Evolutionary conservation across 2,888 invertebrate species (phyloP).

Genomic region (Serrognathus titanus): DNA sequence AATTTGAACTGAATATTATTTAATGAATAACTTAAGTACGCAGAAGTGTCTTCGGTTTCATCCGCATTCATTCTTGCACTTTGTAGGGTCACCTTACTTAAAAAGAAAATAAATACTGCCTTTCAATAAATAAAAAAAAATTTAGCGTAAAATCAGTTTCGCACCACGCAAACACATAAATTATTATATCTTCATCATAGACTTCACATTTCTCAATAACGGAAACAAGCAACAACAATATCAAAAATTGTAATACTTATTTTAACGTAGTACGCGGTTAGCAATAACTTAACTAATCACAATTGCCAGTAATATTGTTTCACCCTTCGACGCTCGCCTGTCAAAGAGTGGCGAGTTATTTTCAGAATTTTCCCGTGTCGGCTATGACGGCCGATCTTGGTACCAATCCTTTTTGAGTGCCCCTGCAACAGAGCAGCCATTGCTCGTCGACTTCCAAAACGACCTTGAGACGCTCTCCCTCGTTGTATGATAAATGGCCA

Average conservation of each 20-base stretch:
- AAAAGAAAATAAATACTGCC: too few relatives aligned
- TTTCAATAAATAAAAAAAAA: too few relatives aligned
- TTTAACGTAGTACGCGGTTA: background rate
- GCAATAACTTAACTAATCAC: constrained; percentile 17
- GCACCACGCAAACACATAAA: background rate
- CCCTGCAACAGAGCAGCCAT: constrained; percentile 71
- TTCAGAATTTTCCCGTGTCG: constrained; percentile 39
- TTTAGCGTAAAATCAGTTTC: too few relatives aligned
- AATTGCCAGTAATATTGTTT: constrained; percentile 12
- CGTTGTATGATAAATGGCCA: constrained; percentile 73
- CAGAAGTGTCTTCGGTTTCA: too few relatives aligned
- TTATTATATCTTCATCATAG: constrained; percentile 1
- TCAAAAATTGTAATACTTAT: constrained; percentile 19
- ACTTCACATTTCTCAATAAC: constrained; percentile 10
- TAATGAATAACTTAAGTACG: too few relatives aligned
- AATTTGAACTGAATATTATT: too few relatives aligned
- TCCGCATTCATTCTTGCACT: too few relatives aligned
- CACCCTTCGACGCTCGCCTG: background rate
- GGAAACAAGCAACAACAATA: constrained; percentile 17
- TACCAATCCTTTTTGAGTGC: constrained; percentile 73
- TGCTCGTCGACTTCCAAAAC: constrained; percentile 74
- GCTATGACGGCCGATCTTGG: constrained; percentile 66
- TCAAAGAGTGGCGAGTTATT: background rate
- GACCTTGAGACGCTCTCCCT: constrained; percentile 69
- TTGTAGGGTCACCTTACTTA: too few relatives aligned